A percentile compares a stretch with the other conserved stretches of the same genome.
phyloP scores from a whole-genome alignment of 2,888 invertebrate species.

The Phortica okadai region DNA sequence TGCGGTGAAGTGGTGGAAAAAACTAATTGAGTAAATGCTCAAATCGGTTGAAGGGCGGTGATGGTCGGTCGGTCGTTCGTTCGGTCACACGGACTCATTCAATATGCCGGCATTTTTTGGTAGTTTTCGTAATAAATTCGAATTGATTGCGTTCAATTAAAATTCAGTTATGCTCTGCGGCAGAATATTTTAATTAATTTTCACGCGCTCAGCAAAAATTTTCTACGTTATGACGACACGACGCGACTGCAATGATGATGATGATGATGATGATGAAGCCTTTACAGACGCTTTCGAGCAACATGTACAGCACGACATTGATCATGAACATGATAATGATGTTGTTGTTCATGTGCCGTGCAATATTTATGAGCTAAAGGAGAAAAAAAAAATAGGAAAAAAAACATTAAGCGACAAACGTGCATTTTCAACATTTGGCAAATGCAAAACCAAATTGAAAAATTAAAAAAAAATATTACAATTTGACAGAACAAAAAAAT shows the following conservation, averaged over 20 bases:
- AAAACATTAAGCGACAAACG: constrained; percentile 13
- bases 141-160: constrained; percentile 77
- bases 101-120: constrained; percentile 27
- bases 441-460: not conserved
- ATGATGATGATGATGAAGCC: constrained; percentile 22
- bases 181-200: constrained; percentile 76
- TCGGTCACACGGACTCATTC: constrained; percentile 20
- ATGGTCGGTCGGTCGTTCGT: not conserved
- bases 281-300: no score
- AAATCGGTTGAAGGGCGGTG: not conserved
- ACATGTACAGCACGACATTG: constrained; percentile 5
- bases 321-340: constrained; percentile 38
- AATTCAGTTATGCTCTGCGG: constrained; percentile 74
- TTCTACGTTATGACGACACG: constrained; percentile 31
- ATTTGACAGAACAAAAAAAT: not conserved
- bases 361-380: constrained; percentile 44
- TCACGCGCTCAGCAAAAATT: constrained; percentile 74
- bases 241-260: not conserved
- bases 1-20: not conserved
- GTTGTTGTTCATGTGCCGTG: constrained; percentile 45
- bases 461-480: constrained; percentile 5
- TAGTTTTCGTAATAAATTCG: constrained; percentile 64
- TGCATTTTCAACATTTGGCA: constrained; percentile 19
- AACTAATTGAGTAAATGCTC: constrained; percentile 16
- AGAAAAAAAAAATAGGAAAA: not conserved